Conservation (phyloP, 2,113 vertebrate species). For the Corythornis vintsioides region DNA sequence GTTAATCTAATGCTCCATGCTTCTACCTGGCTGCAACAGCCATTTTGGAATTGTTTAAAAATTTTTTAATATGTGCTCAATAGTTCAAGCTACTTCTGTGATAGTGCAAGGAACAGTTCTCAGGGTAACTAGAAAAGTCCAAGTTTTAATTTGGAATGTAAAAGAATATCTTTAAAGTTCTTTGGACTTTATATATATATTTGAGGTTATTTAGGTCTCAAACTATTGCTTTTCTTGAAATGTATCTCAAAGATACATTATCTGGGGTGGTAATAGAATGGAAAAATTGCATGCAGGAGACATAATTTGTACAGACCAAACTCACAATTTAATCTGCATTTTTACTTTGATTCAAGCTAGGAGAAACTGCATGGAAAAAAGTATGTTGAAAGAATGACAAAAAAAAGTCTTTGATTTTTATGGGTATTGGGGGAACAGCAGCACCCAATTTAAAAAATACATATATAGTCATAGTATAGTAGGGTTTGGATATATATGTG, state of each 20-base stretch:
- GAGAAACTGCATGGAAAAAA: not conserved
- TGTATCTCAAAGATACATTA: not conserved
- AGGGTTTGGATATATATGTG: too few species aligned
- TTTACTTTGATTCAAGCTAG: not conserved
- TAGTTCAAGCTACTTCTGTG: not conserved
- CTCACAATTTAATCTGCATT: not conserved
- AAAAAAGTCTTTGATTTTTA: not conserved
- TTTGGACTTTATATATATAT: not conserved
- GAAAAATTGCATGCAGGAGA: not conserved
- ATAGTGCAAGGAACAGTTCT: not conserved
- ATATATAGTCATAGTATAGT: too few species aligned
- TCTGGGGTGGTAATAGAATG: not conserved
- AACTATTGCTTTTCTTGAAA: not conserved
- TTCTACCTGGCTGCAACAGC: not conserved
- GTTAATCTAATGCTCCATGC: not conserved
- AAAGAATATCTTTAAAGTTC: not conserved
- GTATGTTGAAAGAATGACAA: not conserved
- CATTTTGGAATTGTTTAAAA: not conserved
- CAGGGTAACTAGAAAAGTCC: too few species aligned
- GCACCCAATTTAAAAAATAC: not conserved
- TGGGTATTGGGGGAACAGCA: not conserved
- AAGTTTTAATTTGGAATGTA: too few species aligned
- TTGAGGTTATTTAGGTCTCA: not conserved
- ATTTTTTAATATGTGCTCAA: not conserved
- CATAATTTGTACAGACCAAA: not conserved